Conservation (phyloP, 2,797 vertebrate genomes). For the Gambusia yucatana region DNA sequence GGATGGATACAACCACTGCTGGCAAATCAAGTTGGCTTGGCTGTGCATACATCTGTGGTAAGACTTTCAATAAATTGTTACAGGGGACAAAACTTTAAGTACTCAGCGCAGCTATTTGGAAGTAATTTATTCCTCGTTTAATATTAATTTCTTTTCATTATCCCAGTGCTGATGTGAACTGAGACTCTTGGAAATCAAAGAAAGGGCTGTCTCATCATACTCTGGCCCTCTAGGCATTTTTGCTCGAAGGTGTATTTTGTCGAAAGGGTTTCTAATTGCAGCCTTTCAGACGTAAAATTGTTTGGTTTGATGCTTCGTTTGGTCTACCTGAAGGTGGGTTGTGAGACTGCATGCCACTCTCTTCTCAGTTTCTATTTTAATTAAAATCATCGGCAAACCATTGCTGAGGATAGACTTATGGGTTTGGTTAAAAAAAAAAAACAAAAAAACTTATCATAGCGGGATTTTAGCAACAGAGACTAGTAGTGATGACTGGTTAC, state of each 20-base stretch:
- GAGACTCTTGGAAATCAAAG: not conserved
- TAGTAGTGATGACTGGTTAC: not conserved
- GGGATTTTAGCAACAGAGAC: not conserved
- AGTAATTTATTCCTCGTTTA: constrained; percentile 3
- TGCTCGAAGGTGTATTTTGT: not conserved
- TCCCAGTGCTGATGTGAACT: not conserved
- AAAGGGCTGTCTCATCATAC: not conserved
- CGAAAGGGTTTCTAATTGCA: not conserved
- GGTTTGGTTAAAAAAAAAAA: not conserved
- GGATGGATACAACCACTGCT: not conserved
- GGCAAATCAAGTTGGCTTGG: not conserved
- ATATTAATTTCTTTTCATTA: not conserved
- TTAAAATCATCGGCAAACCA: not conserved
- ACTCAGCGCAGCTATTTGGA: not conserved
- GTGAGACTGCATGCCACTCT: not conserved
- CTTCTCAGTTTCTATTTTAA: not conserved
- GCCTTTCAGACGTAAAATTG: not conserved
- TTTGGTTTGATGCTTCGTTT: not conserved
- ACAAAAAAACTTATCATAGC: not conserved
- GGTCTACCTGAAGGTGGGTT: not conserved
- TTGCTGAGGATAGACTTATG: not conserved
- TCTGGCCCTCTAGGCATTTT: not conserved
- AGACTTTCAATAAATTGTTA: constrained; percentile 2
- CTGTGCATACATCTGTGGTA: not conserved
- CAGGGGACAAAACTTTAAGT: not conserved